A percentile compares a stretch with the other conserved stretches of the same genome.
Evolutionary conservation across 64 coral and sea anemone species (phyloP).

Genomic region (Anthopleura sola): DNA sequence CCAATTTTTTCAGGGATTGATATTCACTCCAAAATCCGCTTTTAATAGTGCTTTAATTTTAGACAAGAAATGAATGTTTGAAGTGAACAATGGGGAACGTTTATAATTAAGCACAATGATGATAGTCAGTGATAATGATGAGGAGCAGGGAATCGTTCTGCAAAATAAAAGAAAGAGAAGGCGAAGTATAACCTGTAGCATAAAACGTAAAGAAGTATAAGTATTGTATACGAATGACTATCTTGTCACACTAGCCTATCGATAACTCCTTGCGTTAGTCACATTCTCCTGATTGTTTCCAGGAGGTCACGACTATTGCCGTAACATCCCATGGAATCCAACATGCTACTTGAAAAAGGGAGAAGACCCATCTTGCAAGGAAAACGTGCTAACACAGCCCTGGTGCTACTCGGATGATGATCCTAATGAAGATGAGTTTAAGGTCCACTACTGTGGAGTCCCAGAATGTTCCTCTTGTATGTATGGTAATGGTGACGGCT

Average conservation of each 20-base stretch:
- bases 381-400: constrained; percentile 8
- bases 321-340: constrained; percentile 47
- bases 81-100: too few relatives aligned
- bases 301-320: constrained; percentile 62
- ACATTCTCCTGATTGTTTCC: background rate
- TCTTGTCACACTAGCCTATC: too few relatives aligned
- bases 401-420: constrained; percentile 63
- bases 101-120: too few relatives aligned
- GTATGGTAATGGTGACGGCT: constrained; percentile 67
- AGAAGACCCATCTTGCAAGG: background rate
- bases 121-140: too few relatives aligned
- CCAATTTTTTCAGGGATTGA: too few relatives aligned
- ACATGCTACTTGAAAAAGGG: constrained; percentile 17
- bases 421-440: constrained; percentile 9
- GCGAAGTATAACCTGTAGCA: too few relatives aligned
- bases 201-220: too few relatives aligned
- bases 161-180: background rate
- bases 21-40: too few relatives aligned
- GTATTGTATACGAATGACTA: background rate
- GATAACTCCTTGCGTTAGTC: background rate
- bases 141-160: too few relatives aligned
- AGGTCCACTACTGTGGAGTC: constrained; percentile 55
- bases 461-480: constrained; percentile 72
- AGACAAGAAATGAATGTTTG: too few relatives aligned
- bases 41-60: too few relatives aligned